Conservation (phyloP, 2,888 invertebrate genomes). For the Elegia similella region DNA sequence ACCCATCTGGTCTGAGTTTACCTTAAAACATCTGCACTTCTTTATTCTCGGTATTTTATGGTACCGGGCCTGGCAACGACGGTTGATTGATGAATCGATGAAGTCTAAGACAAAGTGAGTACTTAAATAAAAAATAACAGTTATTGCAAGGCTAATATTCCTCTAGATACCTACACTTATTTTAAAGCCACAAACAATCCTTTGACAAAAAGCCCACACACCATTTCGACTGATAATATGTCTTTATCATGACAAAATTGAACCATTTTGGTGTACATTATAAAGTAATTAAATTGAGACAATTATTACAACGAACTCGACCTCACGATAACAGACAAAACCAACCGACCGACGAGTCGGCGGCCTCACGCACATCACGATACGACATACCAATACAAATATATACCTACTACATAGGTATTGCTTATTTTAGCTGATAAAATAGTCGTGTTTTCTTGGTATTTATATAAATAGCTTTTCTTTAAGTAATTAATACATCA, state of each 20-base stretch:
- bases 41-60: neutral
- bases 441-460: neutral
- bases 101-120: neutral
- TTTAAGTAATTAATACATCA: too few species aligned
- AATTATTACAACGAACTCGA: slow-evolving; percentile 43
- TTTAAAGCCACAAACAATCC: neutral
- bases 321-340: slow-evolving; percentile 53
- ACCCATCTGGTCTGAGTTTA: neutral
- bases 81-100: slow-evolving; percentile 2
- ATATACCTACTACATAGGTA: slow-evolving; percentile 9
- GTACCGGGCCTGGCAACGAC: neutral
- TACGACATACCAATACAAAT: neutral
- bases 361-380: slow-evolving; percentile 2
- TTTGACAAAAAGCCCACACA: slow-evolving; percentile 2
- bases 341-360: slow-evolving; percentile 35
- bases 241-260: slow-evolving; percentile 25
- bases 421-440: slow-evolving; percentile 11
- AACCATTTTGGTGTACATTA: slow-evolving; percentile 38
- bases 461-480: neutral
- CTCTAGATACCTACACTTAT: neutral
- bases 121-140: neutral
- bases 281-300: slow-evolving; percentile 44
- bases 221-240: neutral
- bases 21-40: neutral
- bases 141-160: neutral